Base-by-base conservation (phyloP, 64 coral and sea anemone genomes). In the Hydrozoanthus tunicans region DNA sequence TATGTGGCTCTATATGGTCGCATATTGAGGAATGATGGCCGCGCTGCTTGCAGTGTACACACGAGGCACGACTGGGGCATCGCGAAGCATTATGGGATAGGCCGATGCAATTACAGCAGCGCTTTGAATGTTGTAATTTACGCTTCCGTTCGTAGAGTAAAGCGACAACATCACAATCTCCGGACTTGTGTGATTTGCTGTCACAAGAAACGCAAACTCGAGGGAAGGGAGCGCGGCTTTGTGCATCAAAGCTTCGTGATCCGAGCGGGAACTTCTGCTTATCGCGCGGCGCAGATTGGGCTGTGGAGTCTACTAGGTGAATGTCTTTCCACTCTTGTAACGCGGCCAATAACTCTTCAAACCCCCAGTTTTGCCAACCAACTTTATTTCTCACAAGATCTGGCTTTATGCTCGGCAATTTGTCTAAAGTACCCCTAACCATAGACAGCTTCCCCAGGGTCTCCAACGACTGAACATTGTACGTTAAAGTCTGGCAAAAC, bases 381-480 rank as follows among this genome's bases (percentile, higher is more conserved):
- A 91, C 81, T 51, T 91, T 64, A 53, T 63, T 86, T 68, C 93
- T 65, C 58, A 94, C 79, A 10, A 91, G 81, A 77, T 91, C 89
- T 12, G 80, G 55, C 80, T 78, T 91, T 56, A 94, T 94, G 12
- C 93, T 90, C 67, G 58, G 54, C 56, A 94, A 26, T 65, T 94
- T 94, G 79, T 91, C 90, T 12, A 91, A 77, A 54, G 85, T 71
- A 20, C 83, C 80, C 17, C 83, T 69, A 67, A 94, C 90, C 58
- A 89, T 88, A n/a, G 81, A 83, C 73, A 94, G 27, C 57, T 88
- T 80, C 8, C 89, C 89, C 27, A 94, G 26, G 20, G 89, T 94
- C 67, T 94, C 81, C 59, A 89, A 79, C 4, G 77, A 86, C n/a
- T 91, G 93, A 10, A 86, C 92, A 51, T 94, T 94, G 60, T 64